These are phyloP conservation scores for Aplysia californica DNA, from an alignment of 1,140 invertebrate genomes.

Conservation along the genomic window DNA sequence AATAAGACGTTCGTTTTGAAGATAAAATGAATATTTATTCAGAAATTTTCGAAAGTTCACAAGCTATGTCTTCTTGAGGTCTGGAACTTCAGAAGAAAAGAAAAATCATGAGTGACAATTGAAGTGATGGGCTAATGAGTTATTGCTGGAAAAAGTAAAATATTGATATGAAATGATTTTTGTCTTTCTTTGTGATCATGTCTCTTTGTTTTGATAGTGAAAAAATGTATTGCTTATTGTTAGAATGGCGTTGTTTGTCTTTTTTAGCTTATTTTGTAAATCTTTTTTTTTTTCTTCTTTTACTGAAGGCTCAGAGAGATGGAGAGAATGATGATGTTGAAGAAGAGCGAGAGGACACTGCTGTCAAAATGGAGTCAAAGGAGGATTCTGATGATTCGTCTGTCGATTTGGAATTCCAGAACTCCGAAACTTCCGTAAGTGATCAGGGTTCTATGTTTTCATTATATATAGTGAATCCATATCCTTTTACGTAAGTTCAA, in stretches of 20 bases:
- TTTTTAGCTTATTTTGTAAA: neutral
- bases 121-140: no score
- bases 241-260: neutral
- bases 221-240: neutral
- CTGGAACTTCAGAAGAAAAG: no score
- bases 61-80: no score
- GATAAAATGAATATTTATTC: no score
- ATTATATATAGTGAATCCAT: no score
- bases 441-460: no score
- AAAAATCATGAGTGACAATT: no score
- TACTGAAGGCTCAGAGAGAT: conserved; percentile 44
- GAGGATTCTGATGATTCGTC: conserved; percentile 44
- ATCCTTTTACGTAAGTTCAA: no score
- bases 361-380: conserved; percentile 30
- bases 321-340: conserved; percentile 26
- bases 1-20: no score
- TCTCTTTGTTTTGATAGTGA: neutral
- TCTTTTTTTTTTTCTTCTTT: neutral
- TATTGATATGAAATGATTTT: neutral
- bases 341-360: conserved; percentile 12
- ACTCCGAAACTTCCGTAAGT: conserved; percentile 56
- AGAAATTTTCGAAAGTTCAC: no score
- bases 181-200: neutral
- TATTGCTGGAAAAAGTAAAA: no score
- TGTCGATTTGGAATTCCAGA: conserved; percentile 56